Conservation (phyloP, 2,888 invertebrate species). For the Aphidius colemani region DNA sequence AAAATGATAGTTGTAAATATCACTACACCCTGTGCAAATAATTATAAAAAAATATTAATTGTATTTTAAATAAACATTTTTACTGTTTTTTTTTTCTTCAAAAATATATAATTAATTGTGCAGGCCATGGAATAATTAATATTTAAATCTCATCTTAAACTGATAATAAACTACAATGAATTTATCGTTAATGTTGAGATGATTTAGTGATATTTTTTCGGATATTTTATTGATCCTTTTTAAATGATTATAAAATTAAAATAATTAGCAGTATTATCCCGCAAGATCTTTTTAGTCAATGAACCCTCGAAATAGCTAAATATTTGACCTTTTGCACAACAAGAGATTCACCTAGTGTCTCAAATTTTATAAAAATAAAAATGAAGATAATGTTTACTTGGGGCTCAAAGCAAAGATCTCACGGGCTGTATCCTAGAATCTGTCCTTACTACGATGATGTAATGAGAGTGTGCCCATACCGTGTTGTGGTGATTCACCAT, state of each 20-base stretch:
- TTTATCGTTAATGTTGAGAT: no score
- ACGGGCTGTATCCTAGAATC: constrained; percentile 84
- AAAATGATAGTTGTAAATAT: no score
- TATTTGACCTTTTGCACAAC: constrained; percentile 32
- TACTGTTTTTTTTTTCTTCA: no score
- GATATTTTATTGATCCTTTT: no score
- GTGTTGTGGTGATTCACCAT: constrained; percentile 63
- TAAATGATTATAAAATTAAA: background rate
- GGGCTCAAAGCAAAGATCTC: constrained; percentile 64
- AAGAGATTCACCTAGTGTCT: constrained; percentile 32
- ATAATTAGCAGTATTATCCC: constrained; percentile 41
- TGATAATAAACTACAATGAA: no score
- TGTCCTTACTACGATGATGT: constrained; percentile 73
- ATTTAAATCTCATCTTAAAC: no score
- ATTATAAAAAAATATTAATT: no score
- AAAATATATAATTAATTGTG: no score
- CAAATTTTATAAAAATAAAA: constrained; percentile 21
- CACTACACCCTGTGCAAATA: no score
- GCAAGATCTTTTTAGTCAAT: constrained; percentile 56
- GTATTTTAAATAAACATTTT: no score
- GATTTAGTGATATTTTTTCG: no score
- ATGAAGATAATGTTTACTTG: constrained; percentile 39
- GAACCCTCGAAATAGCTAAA: constrained; percentile 24
- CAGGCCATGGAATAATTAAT: no score
- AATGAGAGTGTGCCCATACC: constrained; percentile 61